Conservation (phyloP, 2,113 vertebrate species). For the Ibidorhyncha struthersii region DNA sequence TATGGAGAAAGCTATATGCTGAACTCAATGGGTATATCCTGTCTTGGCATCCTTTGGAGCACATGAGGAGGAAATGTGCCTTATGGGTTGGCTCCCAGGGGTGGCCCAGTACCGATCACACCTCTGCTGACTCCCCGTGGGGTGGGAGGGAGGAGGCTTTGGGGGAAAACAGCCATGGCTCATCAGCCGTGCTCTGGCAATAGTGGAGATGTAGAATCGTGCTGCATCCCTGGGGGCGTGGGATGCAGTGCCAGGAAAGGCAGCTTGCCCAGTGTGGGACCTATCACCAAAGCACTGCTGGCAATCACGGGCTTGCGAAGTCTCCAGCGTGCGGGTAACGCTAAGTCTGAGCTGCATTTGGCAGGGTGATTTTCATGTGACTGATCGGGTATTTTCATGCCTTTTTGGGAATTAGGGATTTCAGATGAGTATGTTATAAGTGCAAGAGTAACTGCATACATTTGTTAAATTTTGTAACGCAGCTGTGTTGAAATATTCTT, state of each 20-base stretch:
- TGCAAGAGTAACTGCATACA: background rate
- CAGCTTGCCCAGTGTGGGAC: background rate
- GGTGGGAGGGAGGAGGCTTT: background rate
- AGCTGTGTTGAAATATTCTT: background rate
- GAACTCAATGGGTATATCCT: background rate
- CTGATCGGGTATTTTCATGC: background rate
- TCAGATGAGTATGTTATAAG: background rate
- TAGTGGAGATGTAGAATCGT: background rate
- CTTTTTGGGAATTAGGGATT: background rate
- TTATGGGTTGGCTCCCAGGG: background rate
- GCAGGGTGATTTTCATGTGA: background rate
- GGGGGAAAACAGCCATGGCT: background rate
- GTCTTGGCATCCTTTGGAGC: background rate
- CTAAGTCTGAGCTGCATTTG: background rate
- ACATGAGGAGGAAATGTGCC: background rate
- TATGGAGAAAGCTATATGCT: background rate
- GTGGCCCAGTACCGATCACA: background rate
- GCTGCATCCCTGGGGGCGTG: accelerated
- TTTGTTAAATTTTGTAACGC: background rate
- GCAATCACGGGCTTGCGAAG: background rate
- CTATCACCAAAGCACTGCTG: background rate
- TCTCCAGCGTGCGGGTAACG: accelerated
- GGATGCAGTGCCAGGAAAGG: background rate
- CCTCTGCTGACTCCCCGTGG: background rate
- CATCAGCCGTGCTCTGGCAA: background rate